phyloP scores from a whole-genome alignment of 2,888 invertebrate species.

The Metallyticus violacea region DNA sequence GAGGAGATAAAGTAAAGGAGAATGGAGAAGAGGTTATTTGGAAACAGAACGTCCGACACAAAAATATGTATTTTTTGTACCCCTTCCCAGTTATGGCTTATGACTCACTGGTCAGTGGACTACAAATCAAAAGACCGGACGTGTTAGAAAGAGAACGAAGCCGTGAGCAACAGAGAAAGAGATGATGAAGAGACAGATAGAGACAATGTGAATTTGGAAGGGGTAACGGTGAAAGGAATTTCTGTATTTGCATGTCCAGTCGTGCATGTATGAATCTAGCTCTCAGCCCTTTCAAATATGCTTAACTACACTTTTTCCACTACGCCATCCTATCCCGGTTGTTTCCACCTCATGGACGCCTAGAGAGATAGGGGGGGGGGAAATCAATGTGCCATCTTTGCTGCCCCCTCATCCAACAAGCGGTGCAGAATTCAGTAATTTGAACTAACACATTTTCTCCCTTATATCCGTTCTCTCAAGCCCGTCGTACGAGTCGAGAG shows the following conservation, averaged over 20 bases:
- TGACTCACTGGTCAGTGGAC: constrained; percentile 16
- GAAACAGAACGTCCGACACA: constrained; percentile 3
- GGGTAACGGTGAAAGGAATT: not conserved
- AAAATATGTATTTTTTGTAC: constrained; percentile 3
- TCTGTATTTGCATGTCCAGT: not conserved
- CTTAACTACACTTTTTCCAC: not conserved
- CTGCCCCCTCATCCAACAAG: not conserved
- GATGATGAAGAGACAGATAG: not conserved
- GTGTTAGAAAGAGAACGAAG: not conserved
- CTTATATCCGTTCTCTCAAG: not conserved
- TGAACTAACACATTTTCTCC: not conserved
- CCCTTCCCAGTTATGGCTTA: not conserved
- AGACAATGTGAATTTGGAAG: not conserved
- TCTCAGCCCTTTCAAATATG: not conserved
- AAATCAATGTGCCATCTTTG: not conserved
- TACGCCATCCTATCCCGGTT: not conserved
- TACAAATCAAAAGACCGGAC: constrained; percentile 13
- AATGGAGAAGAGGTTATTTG: constrained; percentile 17
- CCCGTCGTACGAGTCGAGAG: not conserved
- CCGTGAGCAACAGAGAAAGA: not conserved
- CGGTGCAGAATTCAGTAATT: not conserved
- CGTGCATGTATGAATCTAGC: not conserved
- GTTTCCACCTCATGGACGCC: not conserved
- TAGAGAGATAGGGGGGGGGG: not conserved
- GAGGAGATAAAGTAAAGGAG: not conserved